Evolutionary conservation across 2,888 invertebrate species (phyloP).

Genomic region (Ferdinandea cuprea): DNA sequence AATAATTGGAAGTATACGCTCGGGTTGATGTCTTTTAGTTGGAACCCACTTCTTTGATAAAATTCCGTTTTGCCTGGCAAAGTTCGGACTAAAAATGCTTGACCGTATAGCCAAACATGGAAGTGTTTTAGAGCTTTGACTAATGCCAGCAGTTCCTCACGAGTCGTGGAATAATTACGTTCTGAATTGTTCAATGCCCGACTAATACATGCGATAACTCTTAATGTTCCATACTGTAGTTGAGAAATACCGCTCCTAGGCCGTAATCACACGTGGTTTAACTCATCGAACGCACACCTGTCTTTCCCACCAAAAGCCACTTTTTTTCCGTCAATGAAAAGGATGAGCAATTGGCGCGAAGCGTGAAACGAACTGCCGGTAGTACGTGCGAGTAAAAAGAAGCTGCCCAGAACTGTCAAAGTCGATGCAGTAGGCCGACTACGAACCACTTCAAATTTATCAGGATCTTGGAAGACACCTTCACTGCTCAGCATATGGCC

Average conservation of each 20-base stretch:
- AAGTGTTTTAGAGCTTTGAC: constrained; percentile 18
- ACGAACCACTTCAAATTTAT: constrained; percentile 12
- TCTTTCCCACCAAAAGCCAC: neutral
- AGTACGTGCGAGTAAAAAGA: constrained; percentile 32
- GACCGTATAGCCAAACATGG: constrained; percentile 16
- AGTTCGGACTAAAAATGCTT: constrained; percentile 28
- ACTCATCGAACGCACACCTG: neutral
- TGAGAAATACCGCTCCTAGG: constrained; percentile 32
- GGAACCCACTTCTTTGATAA: too few species aligned
- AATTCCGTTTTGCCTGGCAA: too few species aligned
- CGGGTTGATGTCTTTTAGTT: too few species aligned
- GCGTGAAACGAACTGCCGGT: constrained; percentile 29
- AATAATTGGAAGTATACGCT: too few species aligned
- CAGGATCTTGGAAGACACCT: constrained; percentile 6
- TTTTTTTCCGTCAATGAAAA: constrained; percentile 26
- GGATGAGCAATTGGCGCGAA: constrained; percentile 31
- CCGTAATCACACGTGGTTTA: constrained; percentile 7
- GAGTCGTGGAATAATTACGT: constrained; percentile 14
- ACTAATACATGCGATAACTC: constrained; percentile 54
- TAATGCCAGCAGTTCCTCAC: constrained; percentile 19
- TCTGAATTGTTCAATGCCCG: constrained; percentile 23
- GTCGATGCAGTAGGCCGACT: constrained; percentile 12
- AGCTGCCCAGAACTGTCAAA: constrained; percentile 24
- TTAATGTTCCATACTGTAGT: constrained; percentile 53
- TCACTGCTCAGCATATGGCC: constrained; percentile 17